These are phyloP conservation scores for Nomada goodeniana DNA, from an alignment of 2,888 invertebrate species.

Conservation along the genomic window DNA sequence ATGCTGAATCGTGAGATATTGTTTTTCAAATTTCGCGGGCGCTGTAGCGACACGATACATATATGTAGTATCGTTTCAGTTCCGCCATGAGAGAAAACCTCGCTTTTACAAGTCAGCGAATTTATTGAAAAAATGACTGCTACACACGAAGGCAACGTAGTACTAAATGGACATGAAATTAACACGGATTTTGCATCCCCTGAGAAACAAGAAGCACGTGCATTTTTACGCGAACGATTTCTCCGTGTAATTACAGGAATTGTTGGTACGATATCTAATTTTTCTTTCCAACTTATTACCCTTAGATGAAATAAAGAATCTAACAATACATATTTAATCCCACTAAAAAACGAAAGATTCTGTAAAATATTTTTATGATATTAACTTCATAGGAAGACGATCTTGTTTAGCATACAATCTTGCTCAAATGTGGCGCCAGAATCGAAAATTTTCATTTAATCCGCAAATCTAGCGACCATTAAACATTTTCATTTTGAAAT, in stretches of 20 bases:
- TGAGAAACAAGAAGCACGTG: constrained; percentile 83
- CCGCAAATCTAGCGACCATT: not conserved
- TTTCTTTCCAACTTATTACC: constrained; percentile 2
- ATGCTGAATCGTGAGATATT: not conserved
- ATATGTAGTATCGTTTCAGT: constrained; percentile 1
- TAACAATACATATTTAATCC: not conserved
- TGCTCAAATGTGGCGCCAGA: constrained; percentile 51
- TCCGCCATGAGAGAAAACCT: constrained; percentile 43
- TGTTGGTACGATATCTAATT: constrained; percentile 78
- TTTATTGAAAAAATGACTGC: constrained; percentile 61
- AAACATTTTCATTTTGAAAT: constrained; percentile 6
- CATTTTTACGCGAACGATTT: constrained; percentile 84
- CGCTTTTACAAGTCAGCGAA: not conserved
- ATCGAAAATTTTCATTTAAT: constrained; percentile 9
- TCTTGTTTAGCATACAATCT: constrained; percentile 4
- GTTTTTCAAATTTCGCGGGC: constrained; percentile 51
- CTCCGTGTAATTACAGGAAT: constrained; percentile 82
- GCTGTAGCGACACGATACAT: not conserved
- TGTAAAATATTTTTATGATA: not conserved
- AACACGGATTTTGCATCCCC: constrained; percentile 74
- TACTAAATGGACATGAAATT: constrained; percentile 39
- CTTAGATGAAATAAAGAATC: not conserved
- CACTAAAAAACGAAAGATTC: not conserved
- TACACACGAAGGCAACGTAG: constrained; percentile 34
- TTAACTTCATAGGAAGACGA: not conserved